phyloP scores from a whole-genome alignment of 2,113 vertebrate species.

The Sinocyclocheilus grahami region DNA sequence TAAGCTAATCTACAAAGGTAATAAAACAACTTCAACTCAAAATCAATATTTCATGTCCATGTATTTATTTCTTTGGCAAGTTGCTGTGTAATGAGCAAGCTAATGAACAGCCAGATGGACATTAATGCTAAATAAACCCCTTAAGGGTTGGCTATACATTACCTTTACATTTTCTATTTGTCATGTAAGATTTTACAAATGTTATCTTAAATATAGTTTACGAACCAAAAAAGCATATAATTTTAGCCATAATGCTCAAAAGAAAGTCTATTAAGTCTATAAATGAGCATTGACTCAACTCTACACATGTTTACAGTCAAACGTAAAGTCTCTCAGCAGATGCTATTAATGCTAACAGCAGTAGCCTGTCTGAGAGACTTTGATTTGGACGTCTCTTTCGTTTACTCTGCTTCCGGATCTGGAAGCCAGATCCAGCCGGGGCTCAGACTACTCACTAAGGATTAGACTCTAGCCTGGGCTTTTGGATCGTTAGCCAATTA shows the following conservation, averaged over 20 bases:
- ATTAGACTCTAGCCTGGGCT: slow-evolving; percentile 62
- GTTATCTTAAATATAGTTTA: not conserved
- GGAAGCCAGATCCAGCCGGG: slow-evolving; percentile 34
- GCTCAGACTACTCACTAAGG: slow-evolving; percentile 54
- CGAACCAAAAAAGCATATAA: not conserved
- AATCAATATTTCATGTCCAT: slow-evolving; percentile 17
- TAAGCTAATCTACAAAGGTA: not conserved
- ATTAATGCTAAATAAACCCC: slow-evolving; percentile 14
- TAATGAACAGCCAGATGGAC: slow-evolving; percentile 9
- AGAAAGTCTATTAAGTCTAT: not conserved
- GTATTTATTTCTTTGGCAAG: slow-evolving; percentile 8
- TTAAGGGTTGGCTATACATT: not conserved
- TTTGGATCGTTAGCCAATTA: slow-evolving; percentile 72
- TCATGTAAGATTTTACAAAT: not conserved
- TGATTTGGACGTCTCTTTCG: slow-evolving; percentile 43
- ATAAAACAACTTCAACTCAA: slow-evolving; percentile 21
- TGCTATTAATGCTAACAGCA: slow-evolving; percentile 30
- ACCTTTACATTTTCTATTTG: not conserved
- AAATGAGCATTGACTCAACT: not conserved
- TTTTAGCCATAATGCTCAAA: not conserved
- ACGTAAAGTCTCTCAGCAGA: not conserved
- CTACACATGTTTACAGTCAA: not conserved
- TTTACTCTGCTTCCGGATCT: slow-evolving; percentile 51
- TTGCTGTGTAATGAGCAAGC: slow-evolving; percentile 3
- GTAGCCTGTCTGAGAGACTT: slow-evolving; percentile 28